Base-by-base conservation (phyloP, 1,140 invertebrate species). In the Muscidifurax raptorellus region DNA sequence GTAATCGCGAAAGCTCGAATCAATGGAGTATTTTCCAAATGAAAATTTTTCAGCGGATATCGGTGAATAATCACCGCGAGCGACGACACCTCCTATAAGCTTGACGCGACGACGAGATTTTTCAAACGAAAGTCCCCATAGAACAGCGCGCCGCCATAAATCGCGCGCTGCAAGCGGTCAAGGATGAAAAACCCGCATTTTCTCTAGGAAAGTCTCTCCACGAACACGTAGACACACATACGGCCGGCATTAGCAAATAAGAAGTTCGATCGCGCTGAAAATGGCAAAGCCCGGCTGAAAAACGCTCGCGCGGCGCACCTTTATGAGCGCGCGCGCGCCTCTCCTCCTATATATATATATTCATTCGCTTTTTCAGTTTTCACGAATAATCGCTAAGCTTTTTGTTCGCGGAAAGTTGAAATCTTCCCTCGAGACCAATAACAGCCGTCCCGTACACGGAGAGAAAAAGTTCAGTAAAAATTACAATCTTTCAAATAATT, bases 121-220 rank as follows among this genome's bases (percentile, higher is more conserved):
- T 76, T 76, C 74, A 2, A 40, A 32, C 13, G 72, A 74, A 74
- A 74, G 72, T 40, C 72, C 15, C 28, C n/a, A 36, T 9, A 9
- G 36, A 36, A 0, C 36, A 2, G 32, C 1, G 32, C 7, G 2
- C 66, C 3, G 66, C 13, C 0, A 69, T 69, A 28, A 69, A 30
- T 69, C 28, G 25, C 27, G 13, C 66, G 36, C n/a, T n/a, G n/a
- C n/a, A n/a, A 0, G 72, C 22, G 1, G 32, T 40, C 28, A 22
- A 6, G 66, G 30, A n/a, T n/a, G n/a, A 79, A 84, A 79, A 79
- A 52, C 52, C 67, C 22, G 44, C 64, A 79, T 79, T 84, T 84
- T 84, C 82, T 76, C 82, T 9, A 22, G 47, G 47, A 74, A 84
- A 84, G 67, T 79, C 27, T 32, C 28, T 36, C 40, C 2, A 6